Base-by-base conservation (phyloP, 2,113 vertebrate genomes). In the Parotia lawesii region DNA sequence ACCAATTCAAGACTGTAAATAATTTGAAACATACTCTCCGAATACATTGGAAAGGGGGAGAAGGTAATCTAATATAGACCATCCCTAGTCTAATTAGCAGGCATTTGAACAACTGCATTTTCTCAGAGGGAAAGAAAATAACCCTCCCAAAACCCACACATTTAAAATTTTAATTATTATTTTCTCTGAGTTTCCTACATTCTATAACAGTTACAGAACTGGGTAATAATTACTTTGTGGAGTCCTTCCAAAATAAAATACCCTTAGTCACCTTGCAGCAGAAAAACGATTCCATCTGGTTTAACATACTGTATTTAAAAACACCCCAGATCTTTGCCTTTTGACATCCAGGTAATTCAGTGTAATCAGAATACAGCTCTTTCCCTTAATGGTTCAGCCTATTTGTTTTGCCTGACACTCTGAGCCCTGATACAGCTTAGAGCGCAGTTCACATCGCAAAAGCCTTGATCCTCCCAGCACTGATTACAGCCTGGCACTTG, bases 1-100 rank as follows among this genome's bases (percentile, higher is more conserved):
- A 83, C 38, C 56, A 54, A 38, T 83, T 91, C 82, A 83, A 67
- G 87, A 77, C 76, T 85, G 66, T 95, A 95, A 94, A 94, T 95
- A 95, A 93, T 95, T 70, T 93, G 78, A 94, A 97, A 93, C 71
- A 90, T 77, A 85, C 44, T 88, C 85, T 89, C 47, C 71, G 87
- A 79, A 87, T 65, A 87, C 29, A 85, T 29, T 1, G 27, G 58
- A 85, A 94, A 72, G 35, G 29, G n/a, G 13, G 13, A 89, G 29
- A 79, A 89, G 23, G 51, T 85, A 94, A 95, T 93, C 73, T 87
- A 85, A 95, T 74, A 38, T n/a, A 89, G 75, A 91, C 35, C 44
- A 89, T 76, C 60, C 50, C 71, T 62, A 66, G n/a, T 67, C 42
- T 91, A 94, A 95, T 91, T 83, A 96, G 54, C 42, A 87, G 57